Base-by-base conservation (phyloP, 1,140 invertebrate species). In the Achroia grisella region DNA sequence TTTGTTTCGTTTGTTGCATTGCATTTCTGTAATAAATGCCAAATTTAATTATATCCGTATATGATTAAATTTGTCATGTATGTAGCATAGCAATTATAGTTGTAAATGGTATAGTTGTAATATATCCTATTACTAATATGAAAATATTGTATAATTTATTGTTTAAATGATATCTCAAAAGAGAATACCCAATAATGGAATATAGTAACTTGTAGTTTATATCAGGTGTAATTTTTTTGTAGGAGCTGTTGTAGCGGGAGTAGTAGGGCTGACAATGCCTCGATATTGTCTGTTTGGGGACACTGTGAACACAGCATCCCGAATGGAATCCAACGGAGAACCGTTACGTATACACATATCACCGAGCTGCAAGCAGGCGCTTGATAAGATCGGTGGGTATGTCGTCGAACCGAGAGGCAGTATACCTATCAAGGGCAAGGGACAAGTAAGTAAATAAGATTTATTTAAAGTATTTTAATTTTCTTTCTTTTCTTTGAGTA, bases 211-310 rank as follows among this genome's bases (percentile, higher is more conserved):
- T 29, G 10, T 4, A 10, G 28, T 6, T 6, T 29, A 29, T 29
- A n/a, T n/a, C n/a, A n/a, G n/a, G 12, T 47, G 8, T 44, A 13
- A 11, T 35, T 30, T 10, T 36, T 10, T 28, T 23, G 11, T 43
- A 95, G 95, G 95, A 31, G 94, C 95, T 15, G 95, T 97, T 13
- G 95, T 96, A 5, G 96, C 96, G 0, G 97, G 97, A 30, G 97
- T 99, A 14, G 97, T 98, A 1, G 97, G 97, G 2, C 86, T 97
- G n/a, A 98, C 96, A 9, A 98, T 99, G 97, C 97, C 97, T 0
- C 87, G 97, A 23, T 98, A 98, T 79, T 98, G 97, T 76, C 86
- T 98, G 1, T 97, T 97, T 80, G 97, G 96, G 0, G 97, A 98
- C 71, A 97, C 97, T 0, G 93, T 98, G 4, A 98, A 98, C 76